Base-by-base conservation (phyloP, 2,888 invertebrate species). In the Conomelus anceps region DNA sequence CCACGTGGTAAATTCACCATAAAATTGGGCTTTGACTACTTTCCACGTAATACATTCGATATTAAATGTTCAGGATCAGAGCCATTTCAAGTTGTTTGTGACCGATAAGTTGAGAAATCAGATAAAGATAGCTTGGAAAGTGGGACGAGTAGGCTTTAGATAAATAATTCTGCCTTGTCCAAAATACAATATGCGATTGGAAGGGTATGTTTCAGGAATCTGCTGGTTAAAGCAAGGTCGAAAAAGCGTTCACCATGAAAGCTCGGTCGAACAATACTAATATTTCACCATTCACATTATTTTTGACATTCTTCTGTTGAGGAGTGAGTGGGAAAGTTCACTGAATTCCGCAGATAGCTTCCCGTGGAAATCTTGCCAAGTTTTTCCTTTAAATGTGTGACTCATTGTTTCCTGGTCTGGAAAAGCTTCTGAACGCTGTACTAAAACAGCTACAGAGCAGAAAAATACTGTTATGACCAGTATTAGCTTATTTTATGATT, bases 311-410 rank as follows among this genome's bases (percentile, higher is more conserved):
- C 29, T 20, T 13, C 29, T 26, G 26, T 86, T 86, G 29, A 86
- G n/a, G 22, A 86, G n/a, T 26, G 29, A 86, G 86, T 7, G 22
- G 24, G 24, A 86, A 86, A 86, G 23, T 86, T 86, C 24, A 22
- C 86, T 23, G 13, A 26, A 26, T 24, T 86, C 86, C 86, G 86
- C 24, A 86, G 86, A 86, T 86, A 86, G 86, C 29, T 86, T 86
- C 86, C 86, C 86, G 23, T 86, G 24, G 86, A 86, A 86, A 23
- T 23, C 86, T 86, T 86, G 86, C 86, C 86, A 86, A 86, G 23
- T 86, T 86, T 86, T 86, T 86, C 86, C 86, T 86, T 23, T 86
- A 86, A 86, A 86, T 29, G 86, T 86, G 86, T 86, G 86, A 86
- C 86, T 86, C 86, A 86, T 86, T 86, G 86, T 86, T 86, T 86